Base-by-base conservation (phyloP, 2,113 vertebrate genomes). In the Tauraco erythrolophus region DNA sequence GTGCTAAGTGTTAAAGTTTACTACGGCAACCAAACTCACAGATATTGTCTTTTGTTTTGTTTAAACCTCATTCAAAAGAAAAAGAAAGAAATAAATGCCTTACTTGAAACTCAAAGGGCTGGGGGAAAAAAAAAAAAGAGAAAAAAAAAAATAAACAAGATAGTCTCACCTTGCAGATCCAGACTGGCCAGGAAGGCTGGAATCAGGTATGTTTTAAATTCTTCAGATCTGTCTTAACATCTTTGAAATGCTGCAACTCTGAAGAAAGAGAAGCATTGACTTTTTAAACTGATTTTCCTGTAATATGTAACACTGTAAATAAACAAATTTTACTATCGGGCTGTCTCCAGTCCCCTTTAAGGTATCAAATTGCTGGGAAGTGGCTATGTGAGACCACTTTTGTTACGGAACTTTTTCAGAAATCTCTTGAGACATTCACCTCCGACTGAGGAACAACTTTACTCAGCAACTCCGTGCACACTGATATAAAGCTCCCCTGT, bases 81-180 rank as follows among this genome's bases (percentile, higher is more conserved):
- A 78, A 85, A 65, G 24, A 92, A 82, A 62, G 10, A 95, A 94
- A 93, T 68, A 85, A 81, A 76, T 94, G 96, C 97, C 97, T 98
- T 98, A 97, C 82, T 96, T 94, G 92, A 97, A 93, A 94, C 91
- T 96, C 80, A 91, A 97, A 98, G 97, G 97, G 96, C 95, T 96
- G 74, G 11, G 41, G 23, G 9, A 33, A 23, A 23, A 45, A 43
- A 37, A 58, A 10, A n/a, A 37, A 78, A 68, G 76, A 39, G 45
- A 11, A 17, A 35, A 13, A 19, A 48, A 41, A 41, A 24, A 7
- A 5, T 6, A 21, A 31, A 16, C 45, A 46, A 46, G 46, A 46
- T 21, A 19, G 46, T 56, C 31, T 82, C 33, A 92, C 75, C 51
- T 91, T 89, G 82, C 57, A 95, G 82, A 94, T 71, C 69, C 82